Percentiles rank a stretch among this genome's conserved stretches.
Evolutionary conservation across 2,888 invertebrate species (phyloP).

Genomic region (Cylindroiulus punctatus): DNA sequence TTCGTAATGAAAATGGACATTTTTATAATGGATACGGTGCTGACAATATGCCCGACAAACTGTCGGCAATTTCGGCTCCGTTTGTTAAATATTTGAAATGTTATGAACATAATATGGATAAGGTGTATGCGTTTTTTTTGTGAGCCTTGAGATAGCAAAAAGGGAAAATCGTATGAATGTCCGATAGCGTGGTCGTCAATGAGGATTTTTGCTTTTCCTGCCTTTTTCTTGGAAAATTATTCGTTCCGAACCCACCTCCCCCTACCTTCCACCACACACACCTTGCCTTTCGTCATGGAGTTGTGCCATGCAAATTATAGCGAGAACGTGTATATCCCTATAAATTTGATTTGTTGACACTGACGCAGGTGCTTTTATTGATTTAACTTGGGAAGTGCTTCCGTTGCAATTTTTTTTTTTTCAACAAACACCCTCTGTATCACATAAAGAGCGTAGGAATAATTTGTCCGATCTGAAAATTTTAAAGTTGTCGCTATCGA

Average conservation of each 20-base stretch:
- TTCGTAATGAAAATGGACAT: not conserved
- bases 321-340: not conserved
- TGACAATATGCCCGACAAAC: not conserved
- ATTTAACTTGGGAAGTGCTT: not conserved
- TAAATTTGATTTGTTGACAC: slow-evolving; percentile 15
- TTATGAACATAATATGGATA: slow-evolving; percentile 47
- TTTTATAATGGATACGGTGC: not conserved
- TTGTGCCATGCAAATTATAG: not conserved
- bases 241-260: too few relatives aligned
- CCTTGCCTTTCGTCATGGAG: too few relatives aligned
- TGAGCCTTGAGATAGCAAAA: slow-evolving; percentile 18
- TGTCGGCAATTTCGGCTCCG: not conserved
- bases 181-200: not conserved
- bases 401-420: slow-evolving; percentile 11
- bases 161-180: not conserved
- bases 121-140: slow-evolving; percentile 6
- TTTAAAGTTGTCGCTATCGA: not conserved
- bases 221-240: not conserved
- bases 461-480: not conserved
- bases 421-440: not conserved
- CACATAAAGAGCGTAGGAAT: not conserved
- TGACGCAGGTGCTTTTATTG: not conserved
- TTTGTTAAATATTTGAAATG: slow-evolving; percentile 39
- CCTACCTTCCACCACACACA: too few relatives aligned
- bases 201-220: slow-evolving; percentile 6